phyloP scores from a whole-genome alignment of 2,113 vertebrate genomes.

The Gasterosteus aculeatus region DNA sequence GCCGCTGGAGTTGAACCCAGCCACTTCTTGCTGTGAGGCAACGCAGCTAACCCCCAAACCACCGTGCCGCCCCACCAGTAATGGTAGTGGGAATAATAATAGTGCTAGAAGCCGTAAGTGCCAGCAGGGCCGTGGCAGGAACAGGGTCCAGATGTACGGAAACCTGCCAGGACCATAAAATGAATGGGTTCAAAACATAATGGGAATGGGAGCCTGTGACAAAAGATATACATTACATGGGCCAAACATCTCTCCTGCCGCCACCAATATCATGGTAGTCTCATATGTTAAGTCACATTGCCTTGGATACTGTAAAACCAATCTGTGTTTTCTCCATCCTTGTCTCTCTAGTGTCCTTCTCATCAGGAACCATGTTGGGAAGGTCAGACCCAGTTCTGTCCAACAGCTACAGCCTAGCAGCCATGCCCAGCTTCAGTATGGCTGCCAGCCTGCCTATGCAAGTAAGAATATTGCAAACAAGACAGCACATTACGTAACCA shows the following conservation, averaged over 20 bases:
- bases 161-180: no score
- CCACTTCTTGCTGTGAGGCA: no score
- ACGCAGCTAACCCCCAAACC: no score
- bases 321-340: neutral
- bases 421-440: slow-evolving; percentile 99
- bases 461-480: slow-evolving; percentile 81
- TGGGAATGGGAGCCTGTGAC: neutral
- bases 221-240: neutral
- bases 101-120: no score
- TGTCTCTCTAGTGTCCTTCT: slow-evolving; percentile 89
- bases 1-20: no score
- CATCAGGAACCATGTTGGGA: slow-evolving; percentile 96
- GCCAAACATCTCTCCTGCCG: neutral
- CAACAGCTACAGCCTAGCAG: slow-evolving; percentile 94
- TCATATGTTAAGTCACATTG: neutral
- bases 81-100: no score
- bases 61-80: no score
- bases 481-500: neutral
- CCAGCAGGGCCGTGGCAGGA: no score
- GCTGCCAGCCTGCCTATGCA: slow-evolving; percentile 98
- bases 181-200: no score
- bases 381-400: slow-evolving; percentile 94
- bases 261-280: neutral
- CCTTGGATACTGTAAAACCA: neutral
- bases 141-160: no score